Conservation (phyloP, 2,113 vertebrate genomes). For the Aptenodytes patagonicus region DNA sequence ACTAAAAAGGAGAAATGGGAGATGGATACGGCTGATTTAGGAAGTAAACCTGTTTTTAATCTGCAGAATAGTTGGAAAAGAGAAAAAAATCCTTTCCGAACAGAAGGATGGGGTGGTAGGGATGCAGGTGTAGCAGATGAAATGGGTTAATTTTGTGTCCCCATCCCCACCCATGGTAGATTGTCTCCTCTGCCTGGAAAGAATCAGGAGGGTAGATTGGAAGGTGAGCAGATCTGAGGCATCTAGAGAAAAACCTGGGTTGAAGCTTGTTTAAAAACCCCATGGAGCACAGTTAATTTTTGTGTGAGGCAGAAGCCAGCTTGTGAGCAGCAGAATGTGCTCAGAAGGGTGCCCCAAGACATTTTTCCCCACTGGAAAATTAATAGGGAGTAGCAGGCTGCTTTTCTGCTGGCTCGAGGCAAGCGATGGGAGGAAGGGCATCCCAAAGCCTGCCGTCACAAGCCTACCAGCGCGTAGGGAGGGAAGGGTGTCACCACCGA, state of each 20-base stretch:
- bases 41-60: neutral
- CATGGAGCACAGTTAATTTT: neutral
- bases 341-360: conserved; percentile 30
- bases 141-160: neutral
- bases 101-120: neutral
- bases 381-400: conserved; percentile 59
- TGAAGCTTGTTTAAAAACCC: neutral
- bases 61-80: neutral
- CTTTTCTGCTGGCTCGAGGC: conserved; percentile 15
- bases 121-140: neutral
- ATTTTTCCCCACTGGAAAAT: conserved; percentile 34
- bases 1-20: neutral
- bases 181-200: neutral
- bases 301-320: neutral
- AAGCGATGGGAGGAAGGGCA: neutral
- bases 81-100: neutral
- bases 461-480: conserved; percentile 20
- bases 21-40: neutral
- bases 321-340: neutral
- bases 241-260: neutral
- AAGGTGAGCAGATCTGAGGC: neutral
- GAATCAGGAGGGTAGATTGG: neutral
- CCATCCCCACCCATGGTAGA: neutral
- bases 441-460: conserved; percentile 16
- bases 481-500: conserved; percentile 49